A percentile compares a stretch with the other conserved stretches of the same genome.
Conservation (phyloP, 2,888 invertebrate genomes). For the Folsomia manolachei region DNA sequence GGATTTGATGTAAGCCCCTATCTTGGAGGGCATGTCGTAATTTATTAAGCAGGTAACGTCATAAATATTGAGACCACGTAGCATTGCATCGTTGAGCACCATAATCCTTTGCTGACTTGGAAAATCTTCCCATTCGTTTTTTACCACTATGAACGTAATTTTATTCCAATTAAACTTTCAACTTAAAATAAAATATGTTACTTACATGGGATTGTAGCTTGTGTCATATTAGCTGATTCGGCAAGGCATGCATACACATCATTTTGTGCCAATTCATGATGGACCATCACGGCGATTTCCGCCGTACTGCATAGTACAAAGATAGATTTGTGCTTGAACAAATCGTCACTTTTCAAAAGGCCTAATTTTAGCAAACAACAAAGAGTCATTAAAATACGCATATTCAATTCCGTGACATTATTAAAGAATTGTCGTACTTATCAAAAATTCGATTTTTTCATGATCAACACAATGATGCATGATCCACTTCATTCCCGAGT, state of each 20-base stretch:
- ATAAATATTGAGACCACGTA: constrained; percentile 15
- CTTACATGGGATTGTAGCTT: background rate
- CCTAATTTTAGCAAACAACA: no score
- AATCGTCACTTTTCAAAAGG: background rate
- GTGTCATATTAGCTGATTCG: constrained; percentile 12
- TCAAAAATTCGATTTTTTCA: constrained; percentile 1
- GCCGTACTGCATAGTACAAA: constrained; percentile 18
- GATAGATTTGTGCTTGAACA: constrained; percentile 17
- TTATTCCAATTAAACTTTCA: no score
- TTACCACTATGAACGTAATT: background rate
- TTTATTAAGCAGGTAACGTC: constrained; percentile 22
- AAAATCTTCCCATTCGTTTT: background rate
- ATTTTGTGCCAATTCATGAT: constrained; percentile 7
- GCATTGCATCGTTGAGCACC: constrained; percentile 19
- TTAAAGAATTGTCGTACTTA: constrained; percentile 12
- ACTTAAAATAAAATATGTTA: background rate
- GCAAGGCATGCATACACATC: background rate
- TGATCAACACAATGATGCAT: constrained; percentile 15
- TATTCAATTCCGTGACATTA: background rate
- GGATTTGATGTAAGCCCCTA: background rate
- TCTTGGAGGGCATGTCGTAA: constrained; percentile 15
- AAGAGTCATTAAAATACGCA: no score
- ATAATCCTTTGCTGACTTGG: constrained; percentile 5
- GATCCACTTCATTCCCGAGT: constrained; percentile 19
- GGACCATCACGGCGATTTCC: background rate